Base-by-base conservation (phyloP, 1,140 invertebrate species). In the Palaemon carinicauda region DNA sequence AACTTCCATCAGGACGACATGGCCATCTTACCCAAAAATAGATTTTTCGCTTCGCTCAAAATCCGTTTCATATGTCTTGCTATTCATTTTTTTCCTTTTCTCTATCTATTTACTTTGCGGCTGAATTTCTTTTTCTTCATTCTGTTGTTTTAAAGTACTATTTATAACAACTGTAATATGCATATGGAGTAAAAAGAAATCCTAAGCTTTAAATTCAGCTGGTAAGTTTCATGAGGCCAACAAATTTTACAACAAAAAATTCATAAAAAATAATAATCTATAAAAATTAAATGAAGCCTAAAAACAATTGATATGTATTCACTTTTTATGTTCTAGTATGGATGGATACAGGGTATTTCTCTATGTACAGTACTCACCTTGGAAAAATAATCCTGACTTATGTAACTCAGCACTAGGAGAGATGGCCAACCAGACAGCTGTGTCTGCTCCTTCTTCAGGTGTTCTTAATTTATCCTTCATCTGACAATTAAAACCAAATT, bases 371-470 rank as follows among this genome's bases (percentile, higher is more conserved):
- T 78, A 89, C n/a, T n/a, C n/a, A n/a, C 90, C 93, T 91, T 93
- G 92, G 88, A 91, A 93, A 88, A 93, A 93, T 21, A 90, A 87
- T 15, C 92, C 92, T 90, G 90, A 91, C 17, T 90, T 87, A 73
- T 90, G 89, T 56, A 90, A 78, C 3, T 87, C 65, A 3, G 91
- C 90, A 52, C 91, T 90, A 27, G 92, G 80, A 89, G 92, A 92
- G 10, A 93, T 81, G 3, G 92, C 91, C 50, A 93, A 88, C 93
- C 93, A 93, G 2, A 93, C 87, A 1, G 92, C 88, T 12, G 93
- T 93, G 88, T 93, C 93, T 27, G 92, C 92, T 2, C 93, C 93
- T 90, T 93, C 90, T 52, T 91, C 91, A 19, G 92, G 85, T 14
- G 91, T 92, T 21, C 93, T 86, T 60, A 93, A 90, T 50, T 89